A percentile compares a stretch with the other conserved stretches of the same genome.
These are phyloP conservation scores for Spizella passerina DNA, from an alignment of 2,797 vertebrate genomes.

Conservation along the genomic window DNA sequence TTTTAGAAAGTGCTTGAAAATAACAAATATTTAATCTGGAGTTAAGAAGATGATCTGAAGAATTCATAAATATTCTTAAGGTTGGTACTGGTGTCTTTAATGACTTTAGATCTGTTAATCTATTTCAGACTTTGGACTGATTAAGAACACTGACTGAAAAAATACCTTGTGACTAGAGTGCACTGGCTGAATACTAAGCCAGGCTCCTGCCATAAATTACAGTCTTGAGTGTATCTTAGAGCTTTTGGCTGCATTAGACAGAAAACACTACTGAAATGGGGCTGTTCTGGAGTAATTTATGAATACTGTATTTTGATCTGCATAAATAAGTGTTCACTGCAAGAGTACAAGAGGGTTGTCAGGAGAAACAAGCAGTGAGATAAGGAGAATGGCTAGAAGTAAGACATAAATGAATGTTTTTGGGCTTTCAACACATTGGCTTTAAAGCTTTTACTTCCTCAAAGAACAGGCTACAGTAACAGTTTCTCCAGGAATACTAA, in stretches of 20 bases:
- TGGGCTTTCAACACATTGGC: background rate
- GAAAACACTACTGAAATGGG: background rate
- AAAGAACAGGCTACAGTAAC: background rate
- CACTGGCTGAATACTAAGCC: background rate
- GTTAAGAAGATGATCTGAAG: background rate
- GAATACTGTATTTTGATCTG: background rate
- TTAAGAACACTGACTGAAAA: background rate
- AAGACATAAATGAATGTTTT: background rate
- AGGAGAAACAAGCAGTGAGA: background rate
- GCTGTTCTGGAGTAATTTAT: background rate
- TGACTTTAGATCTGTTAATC: slow-evolving; percentile 1
- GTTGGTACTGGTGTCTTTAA: background rate
- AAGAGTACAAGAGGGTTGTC: background rate
- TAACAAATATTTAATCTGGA: slow-evolving; percentile 11
- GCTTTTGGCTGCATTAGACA: background rate
- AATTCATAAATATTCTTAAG: background rate
- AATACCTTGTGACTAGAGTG: background rate
- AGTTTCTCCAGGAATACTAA: background rate
- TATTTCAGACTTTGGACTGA: slow-evolving; percentile 21
- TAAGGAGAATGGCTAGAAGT: background rate
- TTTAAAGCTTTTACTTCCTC: background rate
- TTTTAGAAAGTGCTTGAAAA: slow-evolving; percentile 9
- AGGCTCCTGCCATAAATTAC: background rate
- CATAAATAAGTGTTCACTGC: background rate
- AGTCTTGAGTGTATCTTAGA: background rate